phyloP scores from a whole-genome alignment of 2,888 invertebrate species.

The Odontothrips loti region DNA sequence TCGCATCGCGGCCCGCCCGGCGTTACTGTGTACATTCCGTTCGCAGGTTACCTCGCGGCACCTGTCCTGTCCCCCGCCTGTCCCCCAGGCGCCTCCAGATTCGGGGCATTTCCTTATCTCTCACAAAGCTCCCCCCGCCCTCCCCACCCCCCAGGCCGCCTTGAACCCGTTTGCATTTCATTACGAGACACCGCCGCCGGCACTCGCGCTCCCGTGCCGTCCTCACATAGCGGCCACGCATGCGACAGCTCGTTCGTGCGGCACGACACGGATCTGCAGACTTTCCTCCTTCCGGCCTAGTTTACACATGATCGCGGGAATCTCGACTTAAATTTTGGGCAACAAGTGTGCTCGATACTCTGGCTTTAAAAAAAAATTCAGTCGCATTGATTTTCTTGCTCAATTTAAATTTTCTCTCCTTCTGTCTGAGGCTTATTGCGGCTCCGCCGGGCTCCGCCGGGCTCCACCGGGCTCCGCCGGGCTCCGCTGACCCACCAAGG shows the following conservation, averaged over 20 bases:
- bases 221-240: too few relatives aligned
- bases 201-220: neutral
- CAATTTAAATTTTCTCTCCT: too few relatives aligned
- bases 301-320: too few relatives aligned
- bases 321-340: too few relatives aligned
- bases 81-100: neutral
- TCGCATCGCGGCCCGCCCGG: neutral
- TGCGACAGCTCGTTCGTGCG: neutral
- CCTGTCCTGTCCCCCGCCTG: neutral
- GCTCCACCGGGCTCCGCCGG: too few relatives aligned
- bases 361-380: too few relatives aligned
- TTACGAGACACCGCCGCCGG: neutral
- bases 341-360: too few relatives aligned
- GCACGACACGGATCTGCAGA: neutral
- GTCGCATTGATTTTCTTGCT: too few relatives aligned
- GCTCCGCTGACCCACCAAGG: too few relatives aligned
- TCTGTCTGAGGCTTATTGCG: too few relatives aligned
- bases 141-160: neutral
- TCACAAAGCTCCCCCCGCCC: neutral
- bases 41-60: neutral
- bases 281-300: too few relatives aligned
- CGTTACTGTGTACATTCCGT: neutral
- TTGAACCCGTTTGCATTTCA: conserved; percentile 6
- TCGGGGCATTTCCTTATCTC: conserved; percentile 16
- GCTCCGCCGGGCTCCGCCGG: too few relatives aligned